Base-by-base conservation (phyloP, 2,797 vertebrate species). In the Karalla daura region DNA sequence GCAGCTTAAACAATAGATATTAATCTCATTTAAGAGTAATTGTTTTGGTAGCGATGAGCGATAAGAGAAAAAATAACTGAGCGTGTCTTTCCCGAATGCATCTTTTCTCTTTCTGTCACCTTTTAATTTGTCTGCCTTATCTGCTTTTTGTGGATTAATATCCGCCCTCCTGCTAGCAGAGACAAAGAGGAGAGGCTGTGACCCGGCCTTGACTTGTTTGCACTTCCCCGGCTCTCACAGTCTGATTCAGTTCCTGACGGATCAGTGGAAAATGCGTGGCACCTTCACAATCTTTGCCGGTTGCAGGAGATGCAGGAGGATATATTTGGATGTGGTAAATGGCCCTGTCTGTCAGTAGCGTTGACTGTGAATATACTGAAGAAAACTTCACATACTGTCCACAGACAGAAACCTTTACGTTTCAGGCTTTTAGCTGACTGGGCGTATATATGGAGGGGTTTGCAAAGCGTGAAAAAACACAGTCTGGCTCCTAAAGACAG, bases 211-310 rank as follows among this genome's bases (percentile, higher is more conserved):
- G 63, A 30, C 68, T 74, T 90, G 86, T 89, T 90, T 89, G 86
- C 85, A 55, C 74, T 76, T 87, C 78, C 71, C 41, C 20, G 21
- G 52, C 56, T 40, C 71, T 64, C 63, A 55, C 52, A 53, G 70
- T 76, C 75, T 69, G 60, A 79, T 75, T 72, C 54, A 52, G 65
- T 65, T 78, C 79, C 67, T 89, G 89, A 90, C 73, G 72, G 86
- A 88, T 86, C 40, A 13, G 62, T 89, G 88, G 89, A 88, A 91
- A 86, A 81, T 69, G 49, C 55, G 51, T 5, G 40, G 54, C 70
- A 76, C 75, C 60, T 74, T 83, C 53, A 28, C 45, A 51, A 36
- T 70, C 66, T 74, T 74, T 74, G 43, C 55, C 60, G 32, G 68
- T 64, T 52, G 49, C 39, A 41, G 41, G 54, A 73, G 60, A 50